Conservation (phyloP, 2,888 invertebrate species). For the Empis livida region DNA sequence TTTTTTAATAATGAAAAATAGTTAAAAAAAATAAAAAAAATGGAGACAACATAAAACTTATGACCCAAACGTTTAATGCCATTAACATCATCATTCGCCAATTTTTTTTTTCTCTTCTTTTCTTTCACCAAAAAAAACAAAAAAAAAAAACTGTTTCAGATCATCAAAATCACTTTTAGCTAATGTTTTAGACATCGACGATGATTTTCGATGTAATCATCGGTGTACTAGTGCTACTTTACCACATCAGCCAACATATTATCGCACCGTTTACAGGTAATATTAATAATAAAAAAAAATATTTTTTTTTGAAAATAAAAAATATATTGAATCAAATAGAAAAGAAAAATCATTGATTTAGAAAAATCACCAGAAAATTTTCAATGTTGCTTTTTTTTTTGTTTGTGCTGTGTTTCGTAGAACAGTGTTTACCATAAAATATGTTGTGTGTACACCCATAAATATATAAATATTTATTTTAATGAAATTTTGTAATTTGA, state of each 20-base stretch:
- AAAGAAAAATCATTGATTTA: too few species aligned
- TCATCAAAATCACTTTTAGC: constrained; percentile 92
- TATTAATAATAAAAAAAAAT: constrained; percentile 6
- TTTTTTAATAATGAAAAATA: too few species aligned
- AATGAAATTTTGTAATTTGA: too few species aligned
- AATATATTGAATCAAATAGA: not conserved
- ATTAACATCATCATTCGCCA: not conserved
- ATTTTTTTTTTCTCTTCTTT: too few species aligned
- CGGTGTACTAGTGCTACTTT: constrained; percentile 41
- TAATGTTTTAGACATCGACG: constrained; percentile 93
- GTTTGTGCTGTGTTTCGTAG: too few species aligned
- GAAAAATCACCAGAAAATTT: too few species aligned
- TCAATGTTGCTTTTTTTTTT: too few species aligned
- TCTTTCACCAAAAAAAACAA: not conserved
- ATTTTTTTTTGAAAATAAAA: not conserved
- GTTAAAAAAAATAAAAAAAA: too few species aligned
- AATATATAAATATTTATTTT: too few species aligned
- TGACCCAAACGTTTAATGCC: not conserved
- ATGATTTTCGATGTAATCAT: constrained; percentile 79
- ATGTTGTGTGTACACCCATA: too few species aligned
- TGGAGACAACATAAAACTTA: too few species aligned
- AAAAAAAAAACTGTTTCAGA: constrained; percentile 28
- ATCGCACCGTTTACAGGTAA: constrained; percentile 54
- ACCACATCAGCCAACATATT: constrained; percentile 47
- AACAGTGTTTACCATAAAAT: too few species aligned